Conservation (phyloP, 2,888 invertebrate species). For the Dichetophora obliterata region DNA sequence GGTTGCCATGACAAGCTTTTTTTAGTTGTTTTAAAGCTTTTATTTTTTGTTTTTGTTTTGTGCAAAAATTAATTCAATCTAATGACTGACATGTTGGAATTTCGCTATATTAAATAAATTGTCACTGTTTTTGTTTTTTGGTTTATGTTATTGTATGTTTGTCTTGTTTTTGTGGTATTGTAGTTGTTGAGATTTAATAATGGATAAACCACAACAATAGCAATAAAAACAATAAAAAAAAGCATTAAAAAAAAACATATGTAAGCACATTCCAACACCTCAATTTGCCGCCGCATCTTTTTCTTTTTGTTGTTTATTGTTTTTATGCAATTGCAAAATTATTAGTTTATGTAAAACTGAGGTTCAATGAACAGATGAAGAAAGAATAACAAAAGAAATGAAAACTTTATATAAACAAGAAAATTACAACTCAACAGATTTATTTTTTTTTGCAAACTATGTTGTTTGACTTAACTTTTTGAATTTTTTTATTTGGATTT, state of each 20-base stretch:
- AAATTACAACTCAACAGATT: too few relatives aligned
- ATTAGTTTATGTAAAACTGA: background rate
- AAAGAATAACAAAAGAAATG: background rate
- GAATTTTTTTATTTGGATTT: too few relatives aligned
- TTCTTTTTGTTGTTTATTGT: background rate
- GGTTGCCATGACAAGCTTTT: background rate
- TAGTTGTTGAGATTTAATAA: slow-evolving; percentile 6
- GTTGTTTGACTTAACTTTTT: too few relatives aligned
- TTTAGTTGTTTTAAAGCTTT: background rate
- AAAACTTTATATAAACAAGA: background rate
- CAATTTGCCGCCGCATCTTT: background rate
- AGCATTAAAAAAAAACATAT: background rate
- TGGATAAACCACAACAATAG: background rate
- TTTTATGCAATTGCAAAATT: background rate
- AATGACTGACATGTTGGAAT: slow-evolving; percentile 27
- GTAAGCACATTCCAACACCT: background rate
- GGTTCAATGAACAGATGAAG: slow-evolving; percentile 6
- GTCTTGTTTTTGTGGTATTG: background rate
- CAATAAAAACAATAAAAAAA: background rate
- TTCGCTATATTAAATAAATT: slow-evolving; percentile 3
- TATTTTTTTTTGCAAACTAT: too few relatives aligned
- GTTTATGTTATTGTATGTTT: background rate
- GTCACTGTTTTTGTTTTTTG: background rate
- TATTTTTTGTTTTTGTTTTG: background rate
- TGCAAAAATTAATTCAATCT: background rate